Base-by-base conservation (phyloP, 2,113 vertebrate species). In the Microtus ochrogaster region DNA sequence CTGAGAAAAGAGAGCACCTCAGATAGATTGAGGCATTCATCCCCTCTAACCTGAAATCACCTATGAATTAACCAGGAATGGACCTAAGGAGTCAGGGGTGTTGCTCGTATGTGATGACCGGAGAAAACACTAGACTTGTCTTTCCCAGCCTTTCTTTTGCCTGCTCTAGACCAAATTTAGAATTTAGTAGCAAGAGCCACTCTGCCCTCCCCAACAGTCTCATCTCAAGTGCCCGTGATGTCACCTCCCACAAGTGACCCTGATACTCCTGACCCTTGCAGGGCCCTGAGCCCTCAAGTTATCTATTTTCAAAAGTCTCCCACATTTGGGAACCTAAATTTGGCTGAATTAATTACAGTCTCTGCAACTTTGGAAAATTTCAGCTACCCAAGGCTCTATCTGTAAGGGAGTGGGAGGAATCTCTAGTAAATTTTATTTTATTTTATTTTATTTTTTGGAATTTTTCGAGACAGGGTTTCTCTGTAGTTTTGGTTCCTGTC, bases 71-170 rank as follows among this genome's bases (percentile, higher is more conserved):
- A 91, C 9, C 41, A 86, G 11, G 1, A 10, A 21, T n/a, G 39
- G 49, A 44, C 3, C 70, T 85, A 39, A 68, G 13, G 73, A 14
- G 55, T 72, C 52, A 2, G 13, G 88, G 26, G 1, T 9, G 11
- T 26, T 36, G 72, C 68, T 82, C 28, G 3, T 6, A 16, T 17
- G 39, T 52, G 30, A 70, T 83, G n/a, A 97, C 0, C 24, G 4
- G 19, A 95, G 28, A 63, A 85, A 30, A 63, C 44, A 83, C 74
- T 21, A 89, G 52, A 87, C 33, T 36, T 26, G 52, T 55, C 52
- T 86, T 70, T 11, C 11, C 90, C 39, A 52, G 28, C 14, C 68
- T 89, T 70, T 70, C 30, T 92, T 97, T 96, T 65, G 9, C 19
- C 12, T 11, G 36, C 30, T 26, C 0, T 33, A 30, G 33, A 41